Percentiles rank a stretch among this genome's conserved stretches.
Evolutionary conservation across 2,113 vertebrate genomes (phyloP).

Genomic region (Albula glossodonta): DNA sequence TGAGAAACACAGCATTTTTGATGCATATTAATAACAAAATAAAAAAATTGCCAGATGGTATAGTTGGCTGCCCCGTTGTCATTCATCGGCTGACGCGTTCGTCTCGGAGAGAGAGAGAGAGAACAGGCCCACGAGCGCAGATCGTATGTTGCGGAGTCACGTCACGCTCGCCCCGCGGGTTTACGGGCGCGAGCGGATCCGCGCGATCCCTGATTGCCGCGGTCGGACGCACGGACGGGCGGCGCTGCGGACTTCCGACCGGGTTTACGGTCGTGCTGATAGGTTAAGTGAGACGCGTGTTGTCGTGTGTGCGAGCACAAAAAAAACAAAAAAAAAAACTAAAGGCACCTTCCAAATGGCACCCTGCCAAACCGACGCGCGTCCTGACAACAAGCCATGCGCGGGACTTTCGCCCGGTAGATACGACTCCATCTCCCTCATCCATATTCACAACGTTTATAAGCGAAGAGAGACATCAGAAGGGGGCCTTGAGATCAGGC

Average conservation of each 20-base stretch:
- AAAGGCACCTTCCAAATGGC: slow-evolving; percentile 1
- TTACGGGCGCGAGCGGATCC: neutral
- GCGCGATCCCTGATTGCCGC: neutral
- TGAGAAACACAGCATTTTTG: slow-evolving; percentile 45
- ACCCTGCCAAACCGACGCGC: neutral
- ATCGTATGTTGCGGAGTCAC: slow-evolving; percentile 60
- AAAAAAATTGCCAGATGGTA: slow-evolving; percentile 68
- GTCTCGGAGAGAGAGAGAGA: slow-evolving; percentile 62
- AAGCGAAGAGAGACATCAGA: neutral
- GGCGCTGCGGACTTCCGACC: neutral
- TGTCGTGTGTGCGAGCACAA: neutral
- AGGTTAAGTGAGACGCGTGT: neutral
- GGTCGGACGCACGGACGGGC: too few species aligned
- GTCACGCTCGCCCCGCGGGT: slow-evolving; percentile 32
- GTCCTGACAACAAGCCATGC: neutral
- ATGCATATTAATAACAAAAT: slow-evolving; percentile 52
- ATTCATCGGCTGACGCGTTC: slow-evolving; percentile 64
- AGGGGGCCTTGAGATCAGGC: neutral
- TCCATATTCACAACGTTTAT: slow-evolving; percentile 16
- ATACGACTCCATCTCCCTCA: slow-evolving; percentile 23
- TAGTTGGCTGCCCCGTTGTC: slow-evolving; percentile 63
- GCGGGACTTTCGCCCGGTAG: slow-evolving; percentile 9
- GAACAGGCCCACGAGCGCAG: slow-evolving; percentile 59
- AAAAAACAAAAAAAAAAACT: neutral
- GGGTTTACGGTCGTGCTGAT: too few species aligned